These are phyloP conservation scores for Crotalus helleri DNA, from an alignment of 2,113 vertebrate species.

Conservation along the genomic window DNA sequence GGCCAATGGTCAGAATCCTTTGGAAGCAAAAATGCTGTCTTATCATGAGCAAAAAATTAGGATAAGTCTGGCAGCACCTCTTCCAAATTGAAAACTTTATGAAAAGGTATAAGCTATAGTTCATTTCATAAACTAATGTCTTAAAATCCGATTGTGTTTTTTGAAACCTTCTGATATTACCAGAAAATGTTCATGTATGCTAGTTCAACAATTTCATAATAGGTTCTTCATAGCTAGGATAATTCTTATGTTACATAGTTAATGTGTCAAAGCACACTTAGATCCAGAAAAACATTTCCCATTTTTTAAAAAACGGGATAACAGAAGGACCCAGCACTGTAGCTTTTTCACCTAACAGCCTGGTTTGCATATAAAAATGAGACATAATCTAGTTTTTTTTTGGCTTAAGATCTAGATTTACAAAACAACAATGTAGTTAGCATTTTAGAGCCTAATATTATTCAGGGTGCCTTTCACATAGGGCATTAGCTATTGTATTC, in stretches of 20 bases:
- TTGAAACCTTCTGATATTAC: neutral
- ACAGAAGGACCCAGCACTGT: neutral
- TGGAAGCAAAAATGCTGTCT: slow-evolving; percentile 39
- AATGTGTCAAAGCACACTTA: neutral
- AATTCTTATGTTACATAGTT: neutral
- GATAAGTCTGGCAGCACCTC: slow-evolving; percentile 10
- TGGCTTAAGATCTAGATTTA: neutral
- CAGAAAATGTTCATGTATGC: neutral
- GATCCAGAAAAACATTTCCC: neutral
- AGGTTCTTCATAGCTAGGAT: neutral
- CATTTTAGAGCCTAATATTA: neutral
- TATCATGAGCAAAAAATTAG: neutral
- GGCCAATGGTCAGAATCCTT: slow-evolving; percentile 38
- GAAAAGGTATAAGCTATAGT: neutral
- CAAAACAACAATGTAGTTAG: neutral
- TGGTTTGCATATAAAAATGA: neutral
- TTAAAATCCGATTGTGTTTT: neutral
- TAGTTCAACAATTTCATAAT: neutral
- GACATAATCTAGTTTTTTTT: neutral
- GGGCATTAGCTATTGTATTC: neutral
- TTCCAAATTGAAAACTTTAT: neutral
- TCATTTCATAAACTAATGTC: neutral
- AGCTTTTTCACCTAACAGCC: neutral
- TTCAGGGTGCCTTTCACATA: neutral
- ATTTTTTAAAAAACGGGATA: too few relatives aligned